Conservation (phyloP, 2,113 vertebrate genomes). For the Abramis brama region DNA sequence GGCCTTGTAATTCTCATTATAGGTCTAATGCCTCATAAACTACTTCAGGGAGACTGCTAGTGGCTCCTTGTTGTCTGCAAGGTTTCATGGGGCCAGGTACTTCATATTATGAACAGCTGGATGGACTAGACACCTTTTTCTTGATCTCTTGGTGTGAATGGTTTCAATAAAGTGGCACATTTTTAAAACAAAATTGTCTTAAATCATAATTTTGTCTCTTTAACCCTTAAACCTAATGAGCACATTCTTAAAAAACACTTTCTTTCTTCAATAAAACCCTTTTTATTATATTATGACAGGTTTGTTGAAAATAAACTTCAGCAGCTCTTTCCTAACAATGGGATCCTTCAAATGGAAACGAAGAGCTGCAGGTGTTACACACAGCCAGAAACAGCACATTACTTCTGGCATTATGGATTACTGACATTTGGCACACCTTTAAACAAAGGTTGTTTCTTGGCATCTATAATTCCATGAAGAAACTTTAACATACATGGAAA, state of each 20-base stretch:
- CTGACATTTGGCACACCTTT: no score
- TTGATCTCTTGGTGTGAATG: constrained; percentile 11
- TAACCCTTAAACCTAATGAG: background rate
- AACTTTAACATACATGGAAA: background rate
- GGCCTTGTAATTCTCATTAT: constrained; percentile 15
- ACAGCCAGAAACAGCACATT: background rate
- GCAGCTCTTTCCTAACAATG: background rate
- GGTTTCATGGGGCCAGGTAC: background rate
- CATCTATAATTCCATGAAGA: background rate
- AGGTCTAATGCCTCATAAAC: background rate
- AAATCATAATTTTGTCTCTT: background rate
- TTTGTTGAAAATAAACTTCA: background rate
- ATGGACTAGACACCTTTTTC: background rate
- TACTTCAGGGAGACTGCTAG: background rate
- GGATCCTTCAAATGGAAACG: background rate
- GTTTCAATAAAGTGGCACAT: background rate
- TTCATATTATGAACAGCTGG: background rate
- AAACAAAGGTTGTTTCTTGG: background rate
- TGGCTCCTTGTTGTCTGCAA: constrained; percentile 11
- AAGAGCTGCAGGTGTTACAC: background rate
- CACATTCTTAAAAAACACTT: no score
- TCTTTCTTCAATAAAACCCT: background rate
- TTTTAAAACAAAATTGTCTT: background rate
- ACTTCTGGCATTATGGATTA: background rate
- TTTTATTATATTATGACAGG: background rate